Conservation (phyloP, 2,797 vertebrate genomes). For the Ctenopoma multispine region DNA sequence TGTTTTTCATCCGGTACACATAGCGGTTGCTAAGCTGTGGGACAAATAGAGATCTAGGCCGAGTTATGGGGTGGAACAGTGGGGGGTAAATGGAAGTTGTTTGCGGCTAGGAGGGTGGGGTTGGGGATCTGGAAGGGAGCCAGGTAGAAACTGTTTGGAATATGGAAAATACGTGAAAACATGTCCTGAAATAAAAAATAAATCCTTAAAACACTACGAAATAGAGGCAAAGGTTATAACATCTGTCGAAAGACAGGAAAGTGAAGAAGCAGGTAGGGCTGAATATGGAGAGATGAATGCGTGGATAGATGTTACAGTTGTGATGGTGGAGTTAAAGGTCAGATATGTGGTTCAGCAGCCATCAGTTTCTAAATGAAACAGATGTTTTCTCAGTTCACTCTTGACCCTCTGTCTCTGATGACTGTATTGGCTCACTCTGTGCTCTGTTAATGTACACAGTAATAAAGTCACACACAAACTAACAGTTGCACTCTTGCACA, state of each 20-base stretch:
- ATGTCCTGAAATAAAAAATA: conserved; percentile 59
- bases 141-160: conserved; percentile 36
- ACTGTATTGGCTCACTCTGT: conserved; percentile 20
- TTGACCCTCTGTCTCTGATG: conserved; percentile 26
- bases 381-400: conserved; percentile 24
- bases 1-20: conserved; percentile 76
- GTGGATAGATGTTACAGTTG: not conserved
- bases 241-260: not conserved
- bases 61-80: conserved; percentile 47
- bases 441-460: not conserved
- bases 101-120: not conserved
- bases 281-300: not conserved
- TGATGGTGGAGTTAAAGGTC: conserved; percentile 11
- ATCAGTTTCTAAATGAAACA: conserved; percentile 26
- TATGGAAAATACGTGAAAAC: conserved; percentile 40
- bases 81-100: conserved; percentile 14
- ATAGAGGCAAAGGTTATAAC: conserved; percentile 1
- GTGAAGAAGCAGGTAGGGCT: conserved; percentile 3
- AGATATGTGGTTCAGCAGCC: not conserved
- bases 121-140: conserved; percentile 27
- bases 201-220: conserved; percentile 22
- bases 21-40: conserved; percentile 72
- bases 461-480: conserved; percentile 3
- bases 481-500: conserved; percentile 1
- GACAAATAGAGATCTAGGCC: conserved; percentile 69